phyloP scores from a whole-genome alignment of 2,797 vertebrate species.

The Mionectes olivaceus region DNA sequence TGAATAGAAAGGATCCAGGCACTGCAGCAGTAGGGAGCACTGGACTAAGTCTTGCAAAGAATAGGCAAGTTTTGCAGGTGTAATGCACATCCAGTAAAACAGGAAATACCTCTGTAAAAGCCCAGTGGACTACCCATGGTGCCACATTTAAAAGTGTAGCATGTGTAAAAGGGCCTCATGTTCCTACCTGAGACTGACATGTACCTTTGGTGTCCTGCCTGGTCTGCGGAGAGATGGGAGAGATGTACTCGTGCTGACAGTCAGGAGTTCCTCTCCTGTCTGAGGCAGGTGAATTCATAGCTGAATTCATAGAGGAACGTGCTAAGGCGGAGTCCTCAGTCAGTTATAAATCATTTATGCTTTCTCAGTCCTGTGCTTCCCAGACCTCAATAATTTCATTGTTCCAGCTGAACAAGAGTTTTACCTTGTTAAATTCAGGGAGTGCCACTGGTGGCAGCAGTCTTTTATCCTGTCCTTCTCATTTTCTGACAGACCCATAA shows the following conservation, averaged over 20 bases:
- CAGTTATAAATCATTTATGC: slow-evolving; percentile 18
- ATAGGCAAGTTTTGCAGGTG: neutral
- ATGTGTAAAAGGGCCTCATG: neutral
- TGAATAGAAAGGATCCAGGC: neutral
- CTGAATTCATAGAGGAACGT: neutral
- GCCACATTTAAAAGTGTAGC: neutral
- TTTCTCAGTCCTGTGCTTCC: neutral
- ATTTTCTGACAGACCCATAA: slow-evolving; percentile 30
- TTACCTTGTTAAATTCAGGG: slow-evolving; percentile 51
- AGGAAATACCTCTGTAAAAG: neutral
- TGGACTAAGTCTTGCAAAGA: neutral
- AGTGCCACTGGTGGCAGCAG: neutral
- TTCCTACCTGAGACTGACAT: neutral
- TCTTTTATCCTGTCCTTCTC: slow-evolving; percentile 32
- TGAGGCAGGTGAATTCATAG: neutral
- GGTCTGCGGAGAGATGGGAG: neutral
- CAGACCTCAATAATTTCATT: slow-evolving; percentile 18
- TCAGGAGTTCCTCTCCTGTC: neutral
- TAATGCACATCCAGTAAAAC: neutral
- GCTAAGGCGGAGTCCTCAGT: neutral
- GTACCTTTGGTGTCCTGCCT: neutral
- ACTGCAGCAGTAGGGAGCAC: neutral
- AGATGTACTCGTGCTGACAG: accelerated
- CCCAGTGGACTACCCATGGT: neutral
- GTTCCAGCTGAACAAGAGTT: slow-evolving; percentile 31